These are phyloP conservation scores for Pangasius larnaudii DNA, from an alignment of 2,797 vertebrate species.

Conservation along the genomic window DNA sequence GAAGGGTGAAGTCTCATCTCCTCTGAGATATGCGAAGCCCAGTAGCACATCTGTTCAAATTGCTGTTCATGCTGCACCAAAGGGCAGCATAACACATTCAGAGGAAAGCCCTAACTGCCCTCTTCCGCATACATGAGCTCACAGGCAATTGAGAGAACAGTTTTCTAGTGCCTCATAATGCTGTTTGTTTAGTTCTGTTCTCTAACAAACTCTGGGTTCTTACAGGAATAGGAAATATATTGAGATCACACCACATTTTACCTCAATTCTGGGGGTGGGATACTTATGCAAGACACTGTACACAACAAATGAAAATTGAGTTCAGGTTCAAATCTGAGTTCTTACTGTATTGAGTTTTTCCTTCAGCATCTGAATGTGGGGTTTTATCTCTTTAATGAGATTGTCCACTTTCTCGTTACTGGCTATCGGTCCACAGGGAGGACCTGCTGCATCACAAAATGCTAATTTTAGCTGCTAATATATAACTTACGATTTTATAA, in stretches of 20 bases:
- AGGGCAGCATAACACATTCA: background rate
- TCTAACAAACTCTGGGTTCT: background rate
- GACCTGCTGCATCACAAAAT: constrained; percentile 69
- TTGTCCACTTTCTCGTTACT: constrained; percentile 83
- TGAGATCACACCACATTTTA: background rate
- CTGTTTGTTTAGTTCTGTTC: background rate
- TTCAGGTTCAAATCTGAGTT: background rate
- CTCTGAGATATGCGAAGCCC: background rate
- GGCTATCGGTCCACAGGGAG: constrained; percentile 85
- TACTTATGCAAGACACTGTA: background rate
- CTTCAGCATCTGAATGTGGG: constrained; percentile 85
- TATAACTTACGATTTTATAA: background rate
- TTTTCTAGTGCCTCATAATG: background rate
- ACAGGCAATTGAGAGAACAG: background rate
- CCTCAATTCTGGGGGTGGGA: background rate
- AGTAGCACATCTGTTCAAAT: background rate
- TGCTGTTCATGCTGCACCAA: background rate
- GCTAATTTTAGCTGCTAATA: background rate
- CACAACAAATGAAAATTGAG: background rate
- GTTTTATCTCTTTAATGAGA: constrained; percentile 81
- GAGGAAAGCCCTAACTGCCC: background rate
- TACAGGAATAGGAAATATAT: background rate
- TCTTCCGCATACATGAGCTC: background rate
- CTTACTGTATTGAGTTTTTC: constrained; percentile 87
- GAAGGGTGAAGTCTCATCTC: too few relatives aligned